These are phyloP conservation scores for Ceratothoa steindachneri DNA, from an alignment of 2,888 invertebrate genomes.

Conservation along the genomic window DNA sequence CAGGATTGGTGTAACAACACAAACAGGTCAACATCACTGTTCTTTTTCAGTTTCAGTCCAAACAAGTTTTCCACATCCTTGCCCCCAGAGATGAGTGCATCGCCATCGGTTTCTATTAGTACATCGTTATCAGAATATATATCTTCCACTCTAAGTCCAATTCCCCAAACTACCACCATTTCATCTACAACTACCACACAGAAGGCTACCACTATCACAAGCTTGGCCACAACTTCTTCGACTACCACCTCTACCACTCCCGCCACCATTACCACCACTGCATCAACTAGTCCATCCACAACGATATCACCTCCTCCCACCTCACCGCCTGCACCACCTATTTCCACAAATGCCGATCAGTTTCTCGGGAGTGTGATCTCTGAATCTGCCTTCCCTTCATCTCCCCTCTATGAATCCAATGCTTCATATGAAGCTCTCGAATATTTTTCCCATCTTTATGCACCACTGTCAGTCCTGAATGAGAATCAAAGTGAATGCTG, in stretches of 20 bases:
- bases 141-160: not conserved
- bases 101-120: not conserved
- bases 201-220: not conserved
- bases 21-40: not conserved
- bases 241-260: constrained; percentile 6
- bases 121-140: not conserved
- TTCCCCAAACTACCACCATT: not conserved
- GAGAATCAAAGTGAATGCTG: constrained; percentile 34
- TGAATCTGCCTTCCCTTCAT: no score
- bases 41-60: not conserved
- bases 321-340: not conserved
- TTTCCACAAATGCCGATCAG: not conserved
- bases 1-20: constrained; percentile 3
- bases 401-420: no score
- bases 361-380: no score
- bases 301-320: not conserved
- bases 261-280: not conserved
- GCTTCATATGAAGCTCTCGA: not conserved
- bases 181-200: not conserved
- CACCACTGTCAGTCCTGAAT: no score
- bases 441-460: not conserved
- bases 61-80: not conserved
- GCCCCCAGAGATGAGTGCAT: not conserved
- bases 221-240: not conserved
- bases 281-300: not conserved